Evolutionary conservation across 1,140 invertebrate genomes (phyloP), one percentile per base, ranked within the genome.

Genomic region (Listronotus oregonensis): DNA sequence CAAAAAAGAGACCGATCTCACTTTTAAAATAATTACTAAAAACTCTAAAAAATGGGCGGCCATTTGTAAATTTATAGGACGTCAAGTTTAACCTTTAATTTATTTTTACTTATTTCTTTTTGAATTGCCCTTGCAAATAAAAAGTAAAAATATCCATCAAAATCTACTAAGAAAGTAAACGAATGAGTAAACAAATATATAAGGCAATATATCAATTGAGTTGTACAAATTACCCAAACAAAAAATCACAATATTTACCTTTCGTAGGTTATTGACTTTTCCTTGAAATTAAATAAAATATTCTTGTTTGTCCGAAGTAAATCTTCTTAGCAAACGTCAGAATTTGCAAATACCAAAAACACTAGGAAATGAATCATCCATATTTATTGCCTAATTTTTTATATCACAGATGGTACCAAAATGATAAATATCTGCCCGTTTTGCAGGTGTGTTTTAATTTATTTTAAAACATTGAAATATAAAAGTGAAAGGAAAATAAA

Each of bases 201-300:
- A 4, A 37, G 2, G 11, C 34, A 9, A 37, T 12, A 37, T 37
- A 8, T 37, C 9, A 50, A 27, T 27, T 50, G 11, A 31, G 15
- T 8, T 5, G 18, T n/a, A 18, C 18, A 50, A 47, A 47, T 17
- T 6, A 17, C 14, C 40, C 11, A 42, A 42, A 18, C 11, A 50
- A 50, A 50, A 50, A 50, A 50, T 50, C 47, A 50, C 47, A 50
- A 50, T 50, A 50, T 50, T 50, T 50, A 50, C 18, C 6, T 27
- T 50, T 50, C n/a, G 15, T 6, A 11, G 47, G 47, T 50, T 50
- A 50, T 50, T 50, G 47, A 50, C 47, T n/a, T 11, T 50, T 50
- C 18, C 2, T 21, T 50, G 27, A 50, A 50, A 50, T 50, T 17
- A n/a, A 46, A 46, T 50, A 27, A 50, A 50, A 50, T 21, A 50